phyloP scores from a whole-genome alignment of 2,797 vertebrate species.

The Melopsittacus undulatus region DNA sequence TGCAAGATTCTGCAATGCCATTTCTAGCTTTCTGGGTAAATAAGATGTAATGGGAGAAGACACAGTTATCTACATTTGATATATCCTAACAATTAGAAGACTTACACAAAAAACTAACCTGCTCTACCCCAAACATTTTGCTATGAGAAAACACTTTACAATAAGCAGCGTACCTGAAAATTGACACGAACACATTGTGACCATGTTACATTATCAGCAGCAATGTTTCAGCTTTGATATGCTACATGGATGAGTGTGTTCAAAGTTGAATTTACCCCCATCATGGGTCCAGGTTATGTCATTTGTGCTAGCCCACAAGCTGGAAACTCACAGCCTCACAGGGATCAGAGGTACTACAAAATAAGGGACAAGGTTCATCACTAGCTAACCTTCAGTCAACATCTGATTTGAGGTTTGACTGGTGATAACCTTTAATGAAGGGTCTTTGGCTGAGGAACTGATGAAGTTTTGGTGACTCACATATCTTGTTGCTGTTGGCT shows the following conservation, averaged over 20 bases:
- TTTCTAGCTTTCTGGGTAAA: background rate
- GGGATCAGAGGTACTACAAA: background rate
- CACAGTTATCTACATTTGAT: background rate
- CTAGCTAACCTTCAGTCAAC: background rate
- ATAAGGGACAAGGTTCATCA: background rate
- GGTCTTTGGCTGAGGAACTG: background rate
- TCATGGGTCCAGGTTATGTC: background rate
- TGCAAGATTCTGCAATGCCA: background rate
- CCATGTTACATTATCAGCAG: accelerated
- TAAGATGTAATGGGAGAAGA: background rate
- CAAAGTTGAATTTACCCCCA: background rate
- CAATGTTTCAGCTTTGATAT: background rate
- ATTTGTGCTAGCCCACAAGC: background rate
- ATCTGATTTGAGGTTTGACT: background rate
- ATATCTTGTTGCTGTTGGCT: background rate
- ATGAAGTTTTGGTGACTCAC: background rate
- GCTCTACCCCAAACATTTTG: background rate
- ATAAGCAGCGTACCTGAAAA: background rate
- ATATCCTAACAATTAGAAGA: background rate
- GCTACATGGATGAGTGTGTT: background rate
- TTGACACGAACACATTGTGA: background rate
- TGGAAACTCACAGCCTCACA: background rate
- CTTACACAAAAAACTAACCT: background rate
- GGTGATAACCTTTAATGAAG: background rate
- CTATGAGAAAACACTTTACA: background rate